phyloP scores from a whole-genome alignment of 2,113 vertebrate genomes.

The Raja brachyura region DNA sequence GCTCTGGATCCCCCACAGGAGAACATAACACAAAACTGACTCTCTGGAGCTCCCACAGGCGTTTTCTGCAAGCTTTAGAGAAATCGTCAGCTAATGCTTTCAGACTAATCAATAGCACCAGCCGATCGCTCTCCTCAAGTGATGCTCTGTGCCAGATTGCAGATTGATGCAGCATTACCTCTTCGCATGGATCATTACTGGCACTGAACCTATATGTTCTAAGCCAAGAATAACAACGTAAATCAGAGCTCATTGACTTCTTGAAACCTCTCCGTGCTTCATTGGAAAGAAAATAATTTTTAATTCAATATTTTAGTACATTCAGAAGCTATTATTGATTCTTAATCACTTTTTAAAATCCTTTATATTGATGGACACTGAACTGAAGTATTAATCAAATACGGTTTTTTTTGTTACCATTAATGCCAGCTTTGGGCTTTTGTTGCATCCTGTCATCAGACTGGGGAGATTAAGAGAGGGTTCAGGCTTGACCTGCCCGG shows the following conservation, averaged over 20 bases:
- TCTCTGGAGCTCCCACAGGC: background rate
- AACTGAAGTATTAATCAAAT: background rate
- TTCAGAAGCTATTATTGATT: background rate
- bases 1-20: no score
- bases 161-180: conserved; percentile 36
- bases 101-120: background rate
- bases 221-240: background rate
- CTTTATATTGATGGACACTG: background rate
- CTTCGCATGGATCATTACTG: background rate
- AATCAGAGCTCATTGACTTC: background rate
- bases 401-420: background rate
- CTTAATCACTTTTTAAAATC: background rate
- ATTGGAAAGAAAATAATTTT: conserved; percentile 9
- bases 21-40: background rate
- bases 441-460: background rate
- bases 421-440: background rate
- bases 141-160: conserved; percentile 34
- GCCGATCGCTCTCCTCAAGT: background rate
- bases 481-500: background rate
- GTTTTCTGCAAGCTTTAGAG: background rate
- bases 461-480: background rate
- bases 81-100: background rate
- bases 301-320: conserved; percentile 25
- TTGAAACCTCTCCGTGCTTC: background rate
- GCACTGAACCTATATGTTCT: background rate